phyloP scores from a whole-genome alignment of 1,140 invertebrate genomes.

The Caenorhabditis remanei region DNA sequence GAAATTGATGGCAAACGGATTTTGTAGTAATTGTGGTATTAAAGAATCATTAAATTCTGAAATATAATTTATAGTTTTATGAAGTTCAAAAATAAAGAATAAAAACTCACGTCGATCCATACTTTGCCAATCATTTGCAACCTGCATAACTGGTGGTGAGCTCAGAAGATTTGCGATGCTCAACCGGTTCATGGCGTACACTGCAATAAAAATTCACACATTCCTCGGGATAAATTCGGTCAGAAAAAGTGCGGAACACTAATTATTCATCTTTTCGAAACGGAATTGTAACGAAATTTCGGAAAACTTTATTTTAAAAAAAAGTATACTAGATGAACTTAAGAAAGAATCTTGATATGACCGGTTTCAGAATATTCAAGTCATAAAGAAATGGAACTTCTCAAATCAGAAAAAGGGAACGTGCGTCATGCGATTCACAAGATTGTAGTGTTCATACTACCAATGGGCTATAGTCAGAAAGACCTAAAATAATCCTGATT shows the following conservation, averaged over 20 bases:
- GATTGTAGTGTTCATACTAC: too few species aligned
- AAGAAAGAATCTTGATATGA: neutral
- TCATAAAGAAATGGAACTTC: too few species aligned
- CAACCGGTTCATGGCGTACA: conserved; percentile 21
- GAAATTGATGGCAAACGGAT: conserved; percentile 30
- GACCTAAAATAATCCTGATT: too few species aligned
- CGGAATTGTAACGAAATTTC: neutral
- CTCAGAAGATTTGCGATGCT: conserved; percentile 41
- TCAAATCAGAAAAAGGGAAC: too few species aligned
- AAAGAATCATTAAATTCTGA: conserved; percentile 2
- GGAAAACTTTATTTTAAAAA: neutral
- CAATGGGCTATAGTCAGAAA: too few species aligned
- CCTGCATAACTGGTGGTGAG: neutral
- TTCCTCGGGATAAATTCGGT: neutral
- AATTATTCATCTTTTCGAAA: conserved; percentile 2
- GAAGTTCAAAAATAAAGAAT: neutral
- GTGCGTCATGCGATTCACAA: too few species aligned
- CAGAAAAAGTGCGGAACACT: conserved; percentile 26
- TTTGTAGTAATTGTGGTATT: conserved; percentile 27
- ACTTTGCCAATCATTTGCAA: conserved; percentile 2
- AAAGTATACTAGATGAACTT: neutral
- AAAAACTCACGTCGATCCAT: conserved; percentile 4
- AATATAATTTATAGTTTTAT: neutral
- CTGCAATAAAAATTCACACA: conserved; percentile 23
- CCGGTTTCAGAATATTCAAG: too few species aligned